Percentiles rank a stretch among this genome's conserved stretches.
phyloP scores from a whole-genome alignment of 2,797 vertebrate genomes.

The Ctenopoma multispine region DNA sequence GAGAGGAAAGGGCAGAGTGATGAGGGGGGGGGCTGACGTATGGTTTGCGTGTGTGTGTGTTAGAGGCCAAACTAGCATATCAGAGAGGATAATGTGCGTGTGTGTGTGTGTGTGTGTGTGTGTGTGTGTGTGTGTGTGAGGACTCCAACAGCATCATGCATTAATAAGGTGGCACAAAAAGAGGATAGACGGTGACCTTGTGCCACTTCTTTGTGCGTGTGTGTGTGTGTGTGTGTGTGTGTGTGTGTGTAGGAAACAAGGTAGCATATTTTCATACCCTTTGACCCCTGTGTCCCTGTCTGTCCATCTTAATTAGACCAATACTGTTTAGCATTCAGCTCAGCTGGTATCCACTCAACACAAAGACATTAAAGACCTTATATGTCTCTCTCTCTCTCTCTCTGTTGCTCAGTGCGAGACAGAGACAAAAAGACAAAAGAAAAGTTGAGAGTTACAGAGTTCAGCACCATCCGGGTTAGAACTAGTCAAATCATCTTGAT shows the following conservation, averaged over 20 bases:
- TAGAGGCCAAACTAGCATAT: conserved; percentile 14
- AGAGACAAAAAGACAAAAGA: too few relatives aligned
- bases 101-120: conserved; percentile 8
- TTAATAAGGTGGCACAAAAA: too few relatives aligned
- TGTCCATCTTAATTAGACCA: conserved; percentile 17
- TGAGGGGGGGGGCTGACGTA: neutral
- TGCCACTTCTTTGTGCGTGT: too few relatives aligned
- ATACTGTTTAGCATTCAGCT: conserved; percentile 4
- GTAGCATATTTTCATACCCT: neutral
- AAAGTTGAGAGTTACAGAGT: too few relatives aligned
- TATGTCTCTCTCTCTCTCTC: neutral
- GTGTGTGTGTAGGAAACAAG: neutral
- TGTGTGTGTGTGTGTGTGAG: conserved; percentile 8
- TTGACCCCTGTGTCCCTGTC: conserved; percentile 16
- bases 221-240: neutral
- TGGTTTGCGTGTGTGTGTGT: conserved; percentile 13
- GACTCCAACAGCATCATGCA: too few relatives aligned
- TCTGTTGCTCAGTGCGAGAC: too few relatives aligned
- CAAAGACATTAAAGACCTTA: neutral
- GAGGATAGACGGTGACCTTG: too few relatives aligned
- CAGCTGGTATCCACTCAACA: conserved; percentile 12
- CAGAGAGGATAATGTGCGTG: conserved; percentile 27
- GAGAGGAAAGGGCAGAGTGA: conserved; percentile 31
- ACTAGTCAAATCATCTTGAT: too few relatives aligned
- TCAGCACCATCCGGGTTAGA: too few relatives aligned